Conservation (phyloP, 1,140 invertebrate genomes). For the Acromyrmex heyeri region DNA sequence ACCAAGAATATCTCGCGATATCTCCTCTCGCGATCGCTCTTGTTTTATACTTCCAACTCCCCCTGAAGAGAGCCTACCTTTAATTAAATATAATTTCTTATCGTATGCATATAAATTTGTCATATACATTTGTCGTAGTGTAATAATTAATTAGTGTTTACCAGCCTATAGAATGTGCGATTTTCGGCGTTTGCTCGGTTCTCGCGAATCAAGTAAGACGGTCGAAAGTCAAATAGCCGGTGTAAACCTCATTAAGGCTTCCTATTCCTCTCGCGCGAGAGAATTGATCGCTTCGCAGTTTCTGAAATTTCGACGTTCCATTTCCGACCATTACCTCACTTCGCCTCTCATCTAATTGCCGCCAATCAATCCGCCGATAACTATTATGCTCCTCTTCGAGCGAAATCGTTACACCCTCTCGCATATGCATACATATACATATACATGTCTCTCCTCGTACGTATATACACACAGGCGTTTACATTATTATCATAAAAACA, state of each 20-base stretch:
- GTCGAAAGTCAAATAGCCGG: constrained; percentile 72
- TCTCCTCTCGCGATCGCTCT: constrained; percentile 20
- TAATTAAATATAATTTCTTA: constrained; percentile 76
- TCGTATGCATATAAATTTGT: constrained; percentile 78
- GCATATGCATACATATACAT: constrained; percentile 63
- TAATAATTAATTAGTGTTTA: constrained; percentile 78
- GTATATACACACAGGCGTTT: constrained; percentile 57
- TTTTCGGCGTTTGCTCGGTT: constrained; percentile 68
- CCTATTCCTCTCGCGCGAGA: constrained; percentile 65
- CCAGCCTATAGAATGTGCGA: constrained; percentile 69
- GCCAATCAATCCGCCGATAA: constrained; percentile 54
- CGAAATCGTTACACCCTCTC: constrained; percentile 67
- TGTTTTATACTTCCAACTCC: constrained; percentile 18
- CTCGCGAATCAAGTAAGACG: constrained; percentile 68
- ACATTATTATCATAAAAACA: constrained; percentile 71
- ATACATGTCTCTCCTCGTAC: constrained; percentile 46
- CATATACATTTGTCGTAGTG: constrained; percentile 70
- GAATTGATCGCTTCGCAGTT: constrained; percentile 38
- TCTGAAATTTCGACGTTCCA: constrained; percentile 30
- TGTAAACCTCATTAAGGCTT: constrained; percentile 75
- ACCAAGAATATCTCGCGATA: constrained; percentile 15
- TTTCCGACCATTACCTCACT: constrained; percentile 36
- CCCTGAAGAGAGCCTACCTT: constrained; percentile 54
- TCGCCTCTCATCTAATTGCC: constrained; percentile 9
- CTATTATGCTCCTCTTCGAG: constrained; percentile 44